Evolutionary conservation across 2,797 vertebrate species (phyloP).

Genomic region (Lepus townsendii): DNA sequence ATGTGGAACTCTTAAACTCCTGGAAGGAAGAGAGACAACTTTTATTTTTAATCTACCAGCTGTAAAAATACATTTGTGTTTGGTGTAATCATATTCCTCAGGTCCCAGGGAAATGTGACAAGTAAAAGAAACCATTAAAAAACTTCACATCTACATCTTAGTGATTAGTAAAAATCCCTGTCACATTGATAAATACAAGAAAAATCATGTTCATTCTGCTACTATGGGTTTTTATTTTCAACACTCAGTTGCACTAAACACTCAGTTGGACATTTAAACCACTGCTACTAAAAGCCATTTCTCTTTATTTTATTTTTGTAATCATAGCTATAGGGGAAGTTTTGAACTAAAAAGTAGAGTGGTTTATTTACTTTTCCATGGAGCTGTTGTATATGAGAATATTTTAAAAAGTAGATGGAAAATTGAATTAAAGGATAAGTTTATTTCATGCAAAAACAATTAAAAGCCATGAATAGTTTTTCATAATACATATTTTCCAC

Average conservation of each 20-base stretch:
- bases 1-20: not conserved
- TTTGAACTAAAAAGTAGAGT: not conserved
- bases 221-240: not conserved
- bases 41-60: not conserved
- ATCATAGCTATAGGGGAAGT: not conserved
- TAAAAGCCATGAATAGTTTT: no score
- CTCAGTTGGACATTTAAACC: not conserved
- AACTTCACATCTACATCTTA: not conserved
- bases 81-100: not conserved
- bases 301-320: not conserved
- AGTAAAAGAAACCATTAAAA: not conserved
- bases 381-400: not conserved
- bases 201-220: not conserved
- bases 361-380: not conserved
- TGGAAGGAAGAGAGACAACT: not conserved
- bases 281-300: not conserved
- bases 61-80: conserved; percentile 13
- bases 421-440: no score
- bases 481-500: no score
- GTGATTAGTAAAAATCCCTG: not conserved
- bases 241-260: not conserved
- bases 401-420: no score
- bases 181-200: not conserved
- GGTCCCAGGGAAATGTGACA: not conserved
- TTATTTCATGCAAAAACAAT: no score